These are phyloP conservation scores for Blennius ocellaris DNA, from an alignment of 2,113 vertebrate genomes.

Conservation along the genomic window DNA sequence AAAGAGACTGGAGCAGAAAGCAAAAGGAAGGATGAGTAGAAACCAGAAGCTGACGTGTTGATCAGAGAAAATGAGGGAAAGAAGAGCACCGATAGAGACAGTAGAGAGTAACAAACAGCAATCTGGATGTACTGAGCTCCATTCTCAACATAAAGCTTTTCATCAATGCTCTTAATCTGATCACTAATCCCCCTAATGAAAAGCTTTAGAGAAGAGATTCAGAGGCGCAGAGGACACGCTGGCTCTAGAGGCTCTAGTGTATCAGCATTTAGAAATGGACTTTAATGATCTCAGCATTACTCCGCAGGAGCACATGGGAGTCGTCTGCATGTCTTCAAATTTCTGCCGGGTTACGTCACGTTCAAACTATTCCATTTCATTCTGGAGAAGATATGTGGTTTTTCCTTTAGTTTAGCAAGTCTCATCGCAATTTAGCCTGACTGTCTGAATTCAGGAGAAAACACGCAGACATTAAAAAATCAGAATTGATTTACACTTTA, in stretches of 20 bases:
- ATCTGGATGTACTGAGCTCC: conserved; percentile 6
- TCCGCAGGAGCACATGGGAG: background rate
- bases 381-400: background rate
- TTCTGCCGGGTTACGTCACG: background rate
- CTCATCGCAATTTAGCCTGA: too few relatives aligned
- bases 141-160: background rate
- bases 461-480: too few relatives aligned
- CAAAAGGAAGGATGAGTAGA: background rate
- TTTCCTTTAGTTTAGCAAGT: background rate
- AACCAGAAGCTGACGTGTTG: conserved; percentile 1
- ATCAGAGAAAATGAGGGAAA: background rate
- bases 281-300: conserved; percentile 1
- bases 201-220: background rate
- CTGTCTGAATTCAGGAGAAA: too few relatives aligned
- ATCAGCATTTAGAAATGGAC: background rate
- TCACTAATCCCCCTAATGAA: background rate
- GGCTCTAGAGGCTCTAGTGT: background rate
- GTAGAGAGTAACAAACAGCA: background rate
- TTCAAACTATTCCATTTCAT: conserved; percentile 7
- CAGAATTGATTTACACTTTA: too few relatives aligned
- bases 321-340: background rate
- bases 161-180: background rate
- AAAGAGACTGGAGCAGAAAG: background rate
- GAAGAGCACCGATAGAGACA: background rate
- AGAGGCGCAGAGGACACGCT: too few relatives aligned